Conservation (phyloP, 2,888 invertebrate genomes). For the Phyllotreta cruciferae region DNA sequence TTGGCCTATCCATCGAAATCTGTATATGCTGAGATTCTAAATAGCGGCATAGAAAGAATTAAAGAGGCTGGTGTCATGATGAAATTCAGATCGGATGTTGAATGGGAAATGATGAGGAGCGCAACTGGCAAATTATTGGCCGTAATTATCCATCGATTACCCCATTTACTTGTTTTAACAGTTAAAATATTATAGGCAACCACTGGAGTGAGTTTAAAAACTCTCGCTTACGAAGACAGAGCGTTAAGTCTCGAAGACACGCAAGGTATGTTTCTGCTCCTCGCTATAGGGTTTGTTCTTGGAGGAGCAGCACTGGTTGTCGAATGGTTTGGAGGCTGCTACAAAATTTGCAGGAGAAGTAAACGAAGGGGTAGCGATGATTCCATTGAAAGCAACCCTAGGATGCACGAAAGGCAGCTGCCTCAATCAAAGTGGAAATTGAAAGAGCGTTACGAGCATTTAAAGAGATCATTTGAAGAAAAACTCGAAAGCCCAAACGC, state of each 20-base stretch:
- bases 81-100: constrained; percentile 74
- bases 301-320: constrained; percentile 70
- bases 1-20: constrained; percentile 71
- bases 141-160: constrained; percentile 57
- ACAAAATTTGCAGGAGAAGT: constrained; percentile 64
- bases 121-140: constrained; percentile 69
- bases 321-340: constrained; percentile 76
- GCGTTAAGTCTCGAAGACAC: constrained; percentile 80
- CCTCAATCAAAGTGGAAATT: constrained; percentile 31
- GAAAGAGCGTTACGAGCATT: constrained; percentile 22
- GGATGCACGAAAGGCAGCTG: constrained; percentile 51
- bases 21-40: constrained; percentile 69
- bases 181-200: constrained; percentile 58
- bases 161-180: no score
- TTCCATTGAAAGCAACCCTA: constrained; percentile 53
- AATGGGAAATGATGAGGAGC: constrained; percentile 74
- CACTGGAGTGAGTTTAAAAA: constrained; percentile 59
- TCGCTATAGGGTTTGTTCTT: constrained; percentile 73
- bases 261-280: constrained; percentile 81
- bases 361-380: constrained; percentile 38
- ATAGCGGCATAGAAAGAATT: constrained; percentile 67
- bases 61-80: constrained; percentile 72
- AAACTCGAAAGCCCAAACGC: constrained; percentile 11
- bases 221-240: constrained; percentile 69
- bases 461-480: constrained; percentile 23